Evolutionary conservation across 2,797 vertebrate species (phyloP).

Genomic region (Ibycter americanus): DNA sequence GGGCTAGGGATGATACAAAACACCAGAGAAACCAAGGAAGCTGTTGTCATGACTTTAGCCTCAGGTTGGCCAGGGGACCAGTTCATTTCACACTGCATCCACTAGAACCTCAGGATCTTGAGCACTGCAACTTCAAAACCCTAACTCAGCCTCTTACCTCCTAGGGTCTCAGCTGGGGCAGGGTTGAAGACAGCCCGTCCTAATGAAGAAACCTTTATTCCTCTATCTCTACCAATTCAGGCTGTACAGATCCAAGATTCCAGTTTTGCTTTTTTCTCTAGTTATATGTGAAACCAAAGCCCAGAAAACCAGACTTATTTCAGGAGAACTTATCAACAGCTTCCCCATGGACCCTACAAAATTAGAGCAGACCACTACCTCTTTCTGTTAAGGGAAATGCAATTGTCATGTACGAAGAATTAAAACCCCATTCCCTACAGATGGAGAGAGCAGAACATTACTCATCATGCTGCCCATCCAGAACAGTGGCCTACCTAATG

Average conservation of each 20-base stretch:
- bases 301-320: neutral
- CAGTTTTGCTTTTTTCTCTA: neutral
- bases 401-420: neutral
- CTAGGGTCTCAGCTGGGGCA: neutral
- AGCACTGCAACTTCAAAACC: neutral
- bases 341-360: neutral
- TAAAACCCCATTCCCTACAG: neutral
- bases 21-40: neutral
- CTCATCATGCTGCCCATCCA: neutral
- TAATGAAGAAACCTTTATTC: neutral
- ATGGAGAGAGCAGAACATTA: neutral
- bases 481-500: neutral
- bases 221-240: neutral
- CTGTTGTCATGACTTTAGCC: neutral
- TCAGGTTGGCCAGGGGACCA: neutral
- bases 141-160: neutral
- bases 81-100: neutral
- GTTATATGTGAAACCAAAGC: neutral
- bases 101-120: neutral
- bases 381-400: slow-evolving; percentile 8
- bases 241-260: neutral
- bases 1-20: neutral
- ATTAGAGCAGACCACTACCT: slow-evolving; percentile 14
- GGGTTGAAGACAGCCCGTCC: neutral
- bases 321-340: neutral